Evolutionary conservation across 92 coral and sea anemone species (phyloP).

Genomic region (Phenganax subtilis): DNA sequence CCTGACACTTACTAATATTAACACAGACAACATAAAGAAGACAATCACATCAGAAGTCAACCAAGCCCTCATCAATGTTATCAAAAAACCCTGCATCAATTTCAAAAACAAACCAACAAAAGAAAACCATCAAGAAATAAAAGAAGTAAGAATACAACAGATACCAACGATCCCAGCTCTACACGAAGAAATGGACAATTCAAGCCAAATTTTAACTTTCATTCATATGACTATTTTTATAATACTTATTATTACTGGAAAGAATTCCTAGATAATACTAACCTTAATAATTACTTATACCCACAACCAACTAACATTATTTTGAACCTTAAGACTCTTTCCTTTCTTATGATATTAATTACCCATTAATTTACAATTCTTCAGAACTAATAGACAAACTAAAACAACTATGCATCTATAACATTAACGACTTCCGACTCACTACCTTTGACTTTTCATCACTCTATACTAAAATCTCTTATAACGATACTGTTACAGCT

Average conservation of each 20-base stretch:
- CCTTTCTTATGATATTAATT: not conserved
- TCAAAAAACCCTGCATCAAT: not conserved
- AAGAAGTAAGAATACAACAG: not conserved
- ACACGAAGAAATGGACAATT: slow-evolving; percentile 18
- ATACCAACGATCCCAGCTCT: not conserved
- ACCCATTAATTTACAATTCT: slow-evolving; percentile 44
- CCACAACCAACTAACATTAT: slow-evolving; percentile 16
- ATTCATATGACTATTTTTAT: slow-evolving; percentile 28
- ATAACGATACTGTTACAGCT: too few species aligned
- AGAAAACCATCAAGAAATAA: not conserved
- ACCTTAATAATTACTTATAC: not conserved
- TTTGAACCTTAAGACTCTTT: slow-evolving; percentile 35
- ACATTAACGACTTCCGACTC: too few species aligned
- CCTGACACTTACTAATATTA: too few species aligned
- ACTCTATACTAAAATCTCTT: too few species aligned
- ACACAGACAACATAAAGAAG: not conserved
- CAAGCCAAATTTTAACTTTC: slow-evolving; percentile 33
- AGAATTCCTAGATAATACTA: not conserved
- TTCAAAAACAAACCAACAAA: not conserved
- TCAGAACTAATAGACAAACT: not conserved
- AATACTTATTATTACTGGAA: not conserved
- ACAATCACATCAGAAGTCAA: slow-evolving; percentile 9
- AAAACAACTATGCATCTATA: too few species aligned
- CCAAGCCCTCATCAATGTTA: not conserved
- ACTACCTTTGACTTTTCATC: too few species aligned